Evolutionary conservation across 2,797 vertebrate species (phyloP), one percentile per base, ranked within the genome.

Genomic region (Sebastes cheni): DNA sequence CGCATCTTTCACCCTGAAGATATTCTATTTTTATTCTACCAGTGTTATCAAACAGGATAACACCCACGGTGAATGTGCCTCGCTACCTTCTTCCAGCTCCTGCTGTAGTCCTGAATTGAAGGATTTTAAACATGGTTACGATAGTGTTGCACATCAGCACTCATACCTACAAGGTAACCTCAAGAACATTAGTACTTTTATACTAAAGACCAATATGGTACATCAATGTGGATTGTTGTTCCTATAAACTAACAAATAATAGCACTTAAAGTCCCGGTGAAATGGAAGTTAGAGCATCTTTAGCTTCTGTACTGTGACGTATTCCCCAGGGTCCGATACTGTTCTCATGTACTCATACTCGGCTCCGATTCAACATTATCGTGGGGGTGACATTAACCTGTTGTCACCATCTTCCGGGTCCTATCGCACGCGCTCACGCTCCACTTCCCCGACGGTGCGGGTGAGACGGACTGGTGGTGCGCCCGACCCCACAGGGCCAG

Each of bases 401-500:
- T 42, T 0, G 39, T 42, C 13, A 42, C 13, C 39, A 42, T 42
- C 13, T 42, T 42, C 16, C 13, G 39, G 39, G 39, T 42, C 39
- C 39, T 42, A 42, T 42, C 39, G 5, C 39, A 42, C 39, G 0
- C 13, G 5, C 39, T 42, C 13, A 42, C 5, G 39, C 39, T 42
- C 0, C 36, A 39, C 36, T 0, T 39, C 36, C 36, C 36, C 12
- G 12, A 39, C 36, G 36, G 36, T 39, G 36, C 12, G 36, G 36
- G 36, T 13, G 36, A 39, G 36, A 39, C 5, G 36, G 36, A 0
- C 36, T 0, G 0, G 36, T 39, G 36, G 36, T 39, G 36, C 12
- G 4, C 12, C 12, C 39, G 5, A 42, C 39, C 39, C 39, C 0
- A 13, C 13, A 0, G 39, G 39, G 39, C 13, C 0, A 0, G 39